Evolutionary conservation across 2,113 vertebrate species (phyloP).

Genomic region (Centropus bengalensis): DNA sequence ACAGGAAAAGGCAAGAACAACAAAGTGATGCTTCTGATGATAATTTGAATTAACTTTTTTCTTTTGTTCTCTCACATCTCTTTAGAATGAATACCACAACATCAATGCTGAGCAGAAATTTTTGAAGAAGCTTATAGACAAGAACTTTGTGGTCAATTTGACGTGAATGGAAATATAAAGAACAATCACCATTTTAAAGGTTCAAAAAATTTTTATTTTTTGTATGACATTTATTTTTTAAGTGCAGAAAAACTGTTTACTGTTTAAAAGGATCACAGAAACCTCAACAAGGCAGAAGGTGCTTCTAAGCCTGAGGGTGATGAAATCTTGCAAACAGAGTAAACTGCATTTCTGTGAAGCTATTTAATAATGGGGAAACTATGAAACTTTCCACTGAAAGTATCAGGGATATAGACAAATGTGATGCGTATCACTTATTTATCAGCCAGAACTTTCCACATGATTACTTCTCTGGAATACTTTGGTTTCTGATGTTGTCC

Average conservation of each 20-base stretch:
- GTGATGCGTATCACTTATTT: conserved; percentile 41
- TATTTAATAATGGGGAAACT: conserved; percentile 71
- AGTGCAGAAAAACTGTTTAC: conserved; percentile 49
- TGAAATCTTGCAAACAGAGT: conserved; percentile 41
- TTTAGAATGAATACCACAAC: conserved; percentile 82
- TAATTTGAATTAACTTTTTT: neutral
- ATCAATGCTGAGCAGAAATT: conserved; percentile 80
- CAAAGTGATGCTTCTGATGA: neutral
- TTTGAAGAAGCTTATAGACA: conserved; percentile 80
- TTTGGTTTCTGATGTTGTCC: neutral
- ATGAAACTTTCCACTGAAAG: conserved; percentile 30
- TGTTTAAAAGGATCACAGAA: conserved; percentile 38
- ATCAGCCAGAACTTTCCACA: conserved; percentile 20
- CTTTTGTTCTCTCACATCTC: conserved; percentile 1
- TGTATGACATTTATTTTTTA: conserved; percentile 74
- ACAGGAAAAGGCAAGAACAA: neutral
- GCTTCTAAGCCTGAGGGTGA: neutral
- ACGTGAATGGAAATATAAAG: conserved; percentile 59
- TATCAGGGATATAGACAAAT: conserved; percentile 60
- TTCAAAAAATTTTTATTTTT: conserved; percentile 72
- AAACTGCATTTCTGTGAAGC: conserved; percentile 67
- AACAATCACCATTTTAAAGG: conserved; percentile 51
- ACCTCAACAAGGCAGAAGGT: neutral
- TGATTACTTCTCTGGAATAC: neutral
- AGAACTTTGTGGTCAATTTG: conserved; percentile 79